These are phyloP conservation scores for Gallinago jamesoni DNA, from an alignment of 2,113 vertebrate species.

Conservation along the genomic window DNA sequence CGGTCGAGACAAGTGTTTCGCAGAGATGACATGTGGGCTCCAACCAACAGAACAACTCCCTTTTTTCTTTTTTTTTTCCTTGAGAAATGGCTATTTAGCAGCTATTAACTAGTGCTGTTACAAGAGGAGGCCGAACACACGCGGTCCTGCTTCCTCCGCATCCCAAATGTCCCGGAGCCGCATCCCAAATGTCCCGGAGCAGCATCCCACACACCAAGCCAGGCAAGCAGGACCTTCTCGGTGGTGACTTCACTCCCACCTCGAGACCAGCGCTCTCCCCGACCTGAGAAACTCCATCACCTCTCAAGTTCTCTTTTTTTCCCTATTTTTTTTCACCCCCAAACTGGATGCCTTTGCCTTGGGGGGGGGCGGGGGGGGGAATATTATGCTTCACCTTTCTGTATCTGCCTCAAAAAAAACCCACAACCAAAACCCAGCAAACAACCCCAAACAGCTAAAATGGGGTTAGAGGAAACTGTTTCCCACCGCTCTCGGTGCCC, in stretches of 20 bases:
- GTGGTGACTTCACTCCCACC: background rate
- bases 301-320: background rate
- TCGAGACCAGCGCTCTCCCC: background rate
- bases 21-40: background rate
- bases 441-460: background rate
- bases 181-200: background rate
- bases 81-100: background rate
- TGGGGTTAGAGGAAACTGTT: background rate
- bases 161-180: accelerated
- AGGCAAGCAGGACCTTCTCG: background rate
- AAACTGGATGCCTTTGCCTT: background rate
- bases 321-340: too few species aligned
- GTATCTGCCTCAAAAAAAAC: background rate
- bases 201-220: accelerated
- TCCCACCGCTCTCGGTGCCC: background rate
- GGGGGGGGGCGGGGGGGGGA: too few species aligned
- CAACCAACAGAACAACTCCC: background rate
- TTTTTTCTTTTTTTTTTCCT: background rate
- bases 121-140: background rate
- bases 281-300: background rate
- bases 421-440: background rate
- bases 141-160: background rate
- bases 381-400: background rate
- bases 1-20: constrained; percentile 14
- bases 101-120: background rate